Base-by-base conservation (phyloP, 1,140 invertebrate genomes). In the Rhizoglyphus robini region DNA sequence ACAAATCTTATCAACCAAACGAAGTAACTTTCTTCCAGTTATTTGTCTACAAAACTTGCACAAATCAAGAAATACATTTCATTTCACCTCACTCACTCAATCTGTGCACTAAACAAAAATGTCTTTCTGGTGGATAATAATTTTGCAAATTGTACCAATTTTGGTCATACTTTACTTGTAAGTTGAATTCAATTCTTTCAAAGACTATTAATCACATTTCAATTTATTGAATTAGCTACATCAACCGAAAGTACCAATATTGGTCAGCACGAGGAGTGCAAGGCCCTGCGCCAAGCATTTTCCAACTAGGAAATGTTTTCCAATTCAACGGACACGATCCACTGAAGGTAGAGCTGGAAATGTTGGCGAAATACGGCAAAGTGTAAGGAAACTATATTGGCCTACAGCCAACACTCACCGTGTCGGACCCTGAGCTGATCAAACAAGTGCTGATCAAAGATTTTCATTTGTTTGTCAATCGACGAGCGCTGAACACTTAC, bases 341-440 rank as follows among this genome's bases (percentile, higher is more conserved):
- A n/a, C n/a, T n/a, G n/a, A n/a, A n/a, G n/a, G 41, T 15, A 15
- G 15, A 15, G 41, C 15, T 23, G 41, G 41, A 46, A 23, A 15
- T 15, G 15, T 15, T 15, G 41, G 15, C 15, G 15, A 23, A 46
- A 23, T 46, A 23, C 23, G 41, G 23, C 41, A 46, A 46, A 23
- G 41, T 23, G 15, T 46, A 46, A 15, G 41, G 41, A 15, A 46
- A 13, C 13, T 64, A 65, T 29, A 13, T 13, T 5, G 68, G 36
- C 1, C 11, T 3, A 5, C 32, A 11, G 27, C 68, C 65, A 20
- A 60, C 66, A 15, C 38, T 70, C n/a, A 36, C 30, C 41, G 48
- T 70, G 11, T 63, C 65, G 25, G 69, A 70, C 2, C 46, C 58
- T 13, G 65, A 69, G 3, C 13, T 70, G 18, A 18, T 69, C 4